These are phyloP conservation scores for Streblospio benedicti DNA, from an alignment of 1,140 invertebrate species.

Conservation along the genomic window DNA sequence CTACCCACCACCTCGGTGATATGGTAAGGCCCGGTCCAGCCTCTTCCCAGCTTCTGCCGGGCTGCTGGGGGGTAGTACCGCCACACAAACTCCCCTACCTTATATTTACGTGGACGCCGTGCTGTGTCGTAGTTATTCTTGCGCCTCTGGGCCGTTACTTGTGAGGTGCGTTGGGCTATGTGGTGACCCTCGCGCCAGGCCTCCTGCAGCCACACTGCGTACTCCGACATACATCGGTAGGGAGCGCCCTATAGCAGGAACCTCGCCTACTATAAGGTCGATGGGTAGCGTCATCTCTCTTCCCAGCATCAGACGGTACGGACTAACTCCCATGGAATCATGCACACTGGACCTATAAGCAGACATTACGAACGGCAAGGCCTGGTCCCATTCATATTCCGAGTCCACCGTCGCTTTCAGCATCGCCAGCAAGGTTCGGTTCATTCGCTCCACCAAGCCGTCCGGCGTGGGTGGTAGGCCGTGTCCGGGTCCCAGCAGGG, in stretches of 20 bases:
- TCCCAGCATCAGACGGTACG: slow-evolving; percentile 22
- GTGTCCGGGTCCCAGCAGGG: slow-evolving; percentile 15
- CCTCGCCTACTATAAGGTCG: too few species aligned
- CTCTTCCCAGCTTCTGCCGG: too few species aligned
- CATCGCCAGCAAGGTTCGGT: slow-evolving; percentile 10
- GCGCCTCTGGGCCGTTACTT: too few species aligned
- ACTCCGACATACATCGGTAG: neutral
- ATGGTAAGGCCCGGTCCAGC: too few species aligned
- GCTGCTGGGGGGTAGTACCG: too few species aligned
- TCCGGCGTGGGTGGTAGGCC: slow-evolving; percentile 25
- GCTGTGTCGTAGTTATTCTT: too few species aligned
- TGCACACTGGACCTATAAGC: slow-evolving; percentile 23
- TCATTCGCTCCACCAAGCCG: slow-evolving; percentile 16
- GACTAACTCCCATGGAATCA: slow-evolving; percentile 20
- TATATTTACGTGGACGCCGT: too few species aligned
- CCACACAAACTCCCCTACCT: too few species aligned
- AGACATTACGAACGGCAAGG: slow-evolving; percentile 19
- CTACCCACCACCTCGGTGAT: too few species aligned
- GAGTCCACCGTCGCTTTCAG: slow-evolving; percentile 23
- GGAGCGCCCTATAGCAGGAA: too few species aligned
- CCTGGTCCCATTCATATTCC: slow-evolving; percentile 23
- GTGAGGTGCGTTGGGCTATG: too few species aligned
- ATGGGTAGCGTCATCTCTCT: slow-evolving; percentile 19
- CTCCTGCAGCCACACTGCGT: neutral
- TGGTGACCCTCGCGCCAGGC: too few species aligned